A percentile compares a stretch with the other conserved stretches of the same genome.
phyloP scores from a whole-genome alignment of 2,113 vertebrate genomes.

The Spea multiplicata region DNA sequence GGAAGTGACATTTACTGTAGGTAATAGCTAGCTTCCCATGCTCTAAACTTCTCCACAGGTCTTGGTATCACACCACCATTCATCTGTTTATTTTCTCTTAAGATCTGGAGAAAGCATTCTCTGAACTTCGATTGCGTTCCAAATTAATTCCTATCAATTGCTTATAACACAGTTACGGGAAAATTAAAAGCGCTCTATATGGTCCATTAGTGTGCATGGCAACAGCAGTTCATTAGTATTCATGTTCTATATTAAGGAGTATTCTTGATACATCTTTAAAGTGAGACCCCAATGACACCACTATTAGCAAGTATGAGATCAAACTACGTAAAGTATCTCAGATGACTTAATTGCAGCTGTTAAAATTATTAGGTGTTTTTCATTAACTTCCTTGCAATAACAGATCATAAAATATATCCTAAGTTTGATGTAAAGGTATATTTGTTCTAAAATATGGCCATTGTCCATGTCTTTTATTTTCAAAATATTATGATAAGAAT shows the following conservation, averaged over 20 bases:
- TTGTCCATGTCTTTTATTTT: too few relatives aligned
- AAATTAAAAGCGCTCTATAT: conserved; percentile 37
- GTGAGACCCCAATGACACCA: neutral
- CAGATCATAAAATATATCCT: too few relatives aligned
- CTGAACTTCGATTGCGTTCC: neutral
- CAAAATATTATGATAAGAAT: too few relatives aligned
- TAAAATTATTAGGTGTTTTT: neutral
- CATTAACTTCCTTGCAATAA: too few relatives aligned
- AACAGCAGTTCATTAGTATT: conserved; percentile 39
- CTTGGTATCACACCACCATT: conserved; percentile 14
- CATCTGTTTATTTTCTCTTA: conserved; percentile 25
- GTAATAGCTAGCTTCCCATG: conserved; percentile 13
- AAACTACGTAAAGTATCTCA: neutral
- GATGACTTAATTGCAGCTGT: neutral
- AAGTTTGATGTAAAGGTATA: too few relatives aligned
- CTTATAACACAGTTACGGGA: conserved; percentile 25
- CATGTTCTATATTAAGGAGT: neutral
- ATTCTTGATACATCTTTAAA: conserved; percentile 9
- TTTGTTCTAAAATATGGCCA: too few relatives aligned
- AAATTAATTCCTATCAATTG: conserved; percentile 32
- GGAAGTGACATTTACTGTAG: conserved; percentile 14
- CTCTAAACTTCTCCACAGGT: conserved; percentile 1
- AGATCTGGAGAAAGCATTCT: conserved; percentile 13
- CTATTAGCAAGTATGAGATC: neutral
- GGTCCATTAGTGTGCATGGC: conserved; percentile 41